phyloP scores from a whole-genome alignment of 2,113 vertebrate species.

The Elaphurus davidianus region DNA sequence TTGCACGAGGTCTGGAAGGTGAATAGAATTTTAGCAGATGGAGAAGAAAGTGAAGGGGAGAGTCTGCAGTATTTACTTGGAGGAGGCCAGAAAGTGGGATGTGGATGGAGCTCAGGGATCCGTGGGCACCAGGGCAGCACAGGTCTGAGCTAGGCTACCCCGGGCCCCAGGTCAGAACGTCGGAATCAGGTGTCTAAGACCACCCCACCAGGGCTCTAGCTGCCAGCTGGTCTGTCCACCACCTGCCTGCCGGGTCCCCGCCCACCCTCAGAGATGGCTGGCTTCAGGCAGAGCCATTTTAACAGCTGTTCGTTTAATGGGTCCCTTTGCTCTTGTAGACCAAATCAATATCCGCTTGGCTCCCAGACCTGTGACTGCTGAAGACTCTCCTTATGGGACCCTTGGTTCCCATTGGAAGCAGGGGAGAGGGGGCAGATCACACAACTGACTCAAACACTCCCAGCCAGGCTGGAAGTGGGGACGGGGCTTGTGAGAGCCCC shows the following conservation, averaged over 20 bases:
- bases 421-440: not conserved
- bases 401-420: not conserved
- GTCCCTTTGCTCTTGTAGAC: slow-evolving; percentile 36
- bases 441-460: not conserved
- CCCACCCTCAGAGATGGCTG: slow-evolving; percentile 16
- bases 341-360: slow-evolving; percentile 46
- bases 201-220: not conserved
- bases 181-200: not conserved
- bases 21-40: not conserved
- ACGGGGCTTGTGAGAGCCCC: not conserved
- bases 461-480: not conserved
- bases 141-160: not conserved
- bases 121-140: not conserved
- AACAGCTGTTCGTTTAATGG: not conserved
- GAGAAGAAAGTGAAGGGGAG: too few relatives aligned
- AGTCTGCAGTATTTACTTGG: not conserved
- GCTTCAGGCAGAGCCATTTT: slow-evolving; percentile 14
- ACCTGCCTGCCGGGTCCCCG: not conserved
- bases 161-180: not conserved
- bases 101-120: not conserved
- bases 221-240: not conserved
- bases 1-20: not conserved
- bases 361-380: not conserved
- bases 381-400: slow-evolving; percentile 12
- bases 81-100: not conserved